Base-by-base conservation (phyloP, 2,113 vertebrate species). In the Tonatia bakeri region DNA sequence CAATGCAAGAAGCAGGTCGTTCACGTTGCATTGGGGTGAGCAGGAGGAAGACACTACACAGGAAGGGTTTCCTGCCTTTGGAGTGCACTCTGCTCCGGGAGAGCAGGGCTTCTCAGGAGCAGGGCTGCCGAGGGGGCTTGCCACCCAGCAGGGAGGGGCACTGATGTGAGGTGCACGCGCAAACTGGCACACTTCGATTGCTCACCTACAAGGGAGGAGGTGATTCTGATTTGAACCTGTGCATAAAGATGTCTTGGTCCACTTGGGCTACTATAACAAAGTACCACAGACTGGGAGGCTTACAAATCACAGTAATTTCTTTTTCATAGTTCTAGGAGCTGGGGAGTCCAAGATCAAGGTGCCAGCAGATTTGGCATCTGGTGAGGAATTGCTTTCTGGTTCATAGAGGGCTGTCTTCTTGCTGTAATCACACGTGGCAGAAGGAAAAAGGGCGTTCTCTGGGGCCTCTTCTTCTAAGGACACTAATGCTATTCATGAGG, bases 141-240 rank as follows among this genome's bases (percentile, higher is more conserved):
- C 67, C 38, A 22, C 61, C 52, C 19, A 70, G 36, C 47, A 17
- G 45, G 7, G 17, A 40, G 45, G 64, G 79, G 19, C 33, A 7
- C 0, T 1, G 36, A 40, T 28, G n/a, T 24, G 67, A 64, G 79
- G 20, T 3, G 3, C 16, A 2, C 1, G 0, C 28, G 36, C n/a
- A 81, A 67, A 36, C 7, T 1, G 33, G 43, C 14, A 59, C 56
- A 16, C 3, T 50, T 45, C 50, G 17, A 10, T 1, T 7, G 31
- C 76, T 87, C 38, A 52, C 52, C 19, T n/a, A 16, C 52, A 45
- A 20, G 31, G 36, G 52, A 76, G 67, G 80, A 50, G 15, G 26
- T 17, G 77, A 40, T 31, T 4, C 72, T 5, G 11, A 73, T 19
- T 43, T 4, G 4, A n/a, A 82, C 22, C 33, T 40, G 20, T 47